Conservation (phyloP, 2,797 vertebrate species). For the Arctocebus calabarensis region DNA sequence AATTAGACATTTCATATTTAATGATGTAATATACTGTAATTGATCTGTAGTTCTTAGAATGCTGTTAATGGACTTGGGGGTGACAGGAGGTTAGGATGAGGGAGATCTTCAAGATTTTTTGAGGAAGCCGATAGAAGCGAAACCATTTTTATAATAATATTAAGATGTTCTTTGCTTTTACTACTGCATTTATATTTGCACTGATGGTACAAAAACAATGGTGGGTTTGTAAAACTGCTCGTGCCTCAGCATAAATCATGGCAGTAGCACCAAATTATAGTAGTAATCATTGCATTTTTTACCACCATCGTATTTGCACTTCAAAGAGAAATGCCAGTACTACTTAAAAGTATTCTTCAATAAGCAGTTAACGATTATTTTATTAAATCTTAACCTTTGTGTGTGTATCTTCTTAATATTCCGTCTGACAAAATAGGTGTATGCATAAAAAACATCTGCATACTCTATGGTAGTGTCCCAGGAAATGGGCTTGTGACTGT, state of each 20-base stretch:
- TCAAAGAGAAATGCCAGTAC: neutral
- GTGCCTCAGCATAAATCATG: neutral
- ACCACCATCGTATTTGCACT: neutral
- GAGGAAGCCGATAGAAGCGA: neutral
- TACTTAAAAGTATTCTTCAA: neutral
- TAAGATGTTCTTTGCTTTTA: neutral
- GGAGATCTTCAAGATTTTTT: neutral
- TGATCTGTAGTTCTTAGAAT: neutral
- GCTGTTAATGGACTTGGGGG: neutral
- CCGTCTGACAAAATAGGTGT: neutral
- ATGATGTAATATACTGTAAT: neutral
- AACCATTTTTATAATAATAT: neutral
- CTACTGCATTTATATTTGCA: neutral
- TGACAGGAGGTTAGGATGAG: neutral
- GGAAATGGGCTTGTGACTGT: neutral
- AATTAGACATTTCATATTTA: too few species aligned
- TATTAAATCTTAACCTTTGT: neutral
- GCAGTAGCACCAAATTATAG: neutral
- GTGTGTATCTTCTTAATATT: neutral
- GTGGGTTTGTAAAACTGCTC: neutral
- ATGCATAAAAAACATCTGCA: neutral
- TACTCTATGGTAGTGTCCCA: neutral
- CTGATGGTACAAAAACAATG: neutral
- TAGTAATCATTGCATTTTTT: neutral
- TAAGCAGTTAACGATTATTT: conserved; percentile 1